phyloP scores from a whole-genome alignment of 2,113 vertebrate species.

The Callipepla californica region DNA sequence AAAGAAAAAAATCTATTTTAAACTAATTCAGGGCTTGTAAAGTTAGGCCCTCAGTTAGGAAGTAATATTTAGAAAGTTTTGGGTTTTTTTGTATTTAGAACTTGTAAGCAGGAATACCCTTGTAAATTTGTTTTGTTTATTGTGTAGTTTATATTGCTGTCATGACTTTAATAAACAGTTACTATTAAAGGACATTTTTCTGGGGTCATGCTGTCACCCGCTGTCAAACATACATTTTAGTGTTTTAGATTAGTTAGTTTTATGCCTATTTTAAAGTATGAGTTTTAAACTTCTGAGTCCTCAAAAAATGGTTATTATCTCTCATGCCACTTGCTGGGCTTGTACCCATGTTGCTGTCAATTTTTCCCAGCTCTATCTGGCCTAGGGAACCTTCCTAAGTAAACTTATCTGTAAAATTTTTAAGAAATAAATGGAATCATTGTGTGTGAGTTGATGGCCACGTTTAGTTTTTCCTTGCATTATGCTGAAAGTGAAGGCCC shows the following conservation, averaged over 20 bases:
- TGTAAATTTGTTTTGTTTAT: neutral
- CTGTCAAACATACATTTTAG: neutral
- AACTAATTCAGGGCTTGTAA: neutral
- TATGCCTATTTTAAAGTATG: neutral
- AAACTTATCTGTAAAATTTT: neutral
- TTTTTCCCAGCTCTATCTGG: neutral
- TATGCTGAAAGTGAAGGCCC: neutral
- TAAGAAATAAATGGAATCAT: neutral
- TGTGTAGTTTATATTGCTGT: neutral
- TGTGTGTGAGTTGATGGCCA: neutral
- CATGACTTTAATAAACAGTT: neutral
- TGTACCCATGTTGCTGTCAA: rapidly evolving
- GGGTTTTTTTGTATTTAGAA: neutral
- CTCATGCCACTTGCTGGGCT: neutral
- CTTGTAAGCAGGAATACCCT: neutral
- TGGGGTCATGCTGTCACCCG: neutral
- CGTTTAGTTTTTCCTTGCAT: neutral
- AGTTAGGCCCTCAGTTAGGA: neutral
- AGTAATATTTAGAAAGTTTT: neutral
- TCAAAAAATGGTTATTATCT: neutral
- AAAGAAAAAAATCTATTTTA: neutral
- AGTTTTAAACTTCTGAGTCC: neutral
- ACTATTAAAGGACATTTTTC: neutral
- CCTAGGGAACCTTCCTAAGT: neutral
- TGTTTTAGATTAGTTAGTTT: neutral